Evolutionary conservation across 2,113 vertebrate genomes (phyloP).

Genomic region (Burhinus oedicnemus): DNA sequence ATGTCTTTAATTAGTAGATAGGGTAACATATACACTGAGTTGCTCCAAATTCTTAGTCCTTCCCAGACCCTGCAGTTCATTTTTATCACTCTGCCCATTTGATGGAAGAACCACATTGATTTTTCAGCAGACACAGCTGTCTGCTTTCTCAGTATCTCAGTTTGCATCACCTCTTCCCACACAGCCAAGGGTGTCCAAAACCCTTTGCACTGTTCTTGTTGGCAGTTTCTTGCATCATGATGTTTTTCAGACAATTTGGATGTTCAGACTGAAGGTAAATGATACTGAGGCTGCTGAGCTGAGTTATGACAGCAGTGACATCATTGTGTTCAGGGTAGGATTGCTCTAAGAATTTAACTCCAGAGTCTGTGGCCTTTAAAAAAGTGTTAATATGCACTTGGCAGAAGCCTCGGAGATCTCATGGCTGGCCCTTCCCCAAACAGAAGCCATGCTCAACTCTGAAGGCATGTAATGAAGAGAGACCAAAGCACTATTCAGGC

Average conservation of each 20-base stretch:
- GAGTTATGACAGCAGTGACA: slow-evolving; percentile 9
- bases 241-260: neutral
- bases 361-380: neutral
- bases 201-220: neutral
- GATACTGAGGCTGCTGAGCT: neutral
- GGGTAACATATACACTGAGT: neutral
- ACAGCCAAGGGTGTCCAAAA: neutral
- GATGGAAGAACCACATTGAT: neutral
- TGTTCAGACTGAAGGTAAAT: slow-evolving; percentile 6
- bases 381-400: neutral
- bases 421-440: neutral
- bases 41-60: neutral
- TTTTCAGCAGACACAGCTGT: neutral
- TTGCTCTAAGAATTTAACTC: neutral
- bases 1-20: neutral
- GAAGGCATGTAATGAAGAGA: slow-evolving; percentile 1
- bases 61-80: neutral
- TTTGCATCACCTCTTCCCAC: neutral
- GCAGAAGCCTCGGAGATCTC: neutral
- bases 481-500: neutral
- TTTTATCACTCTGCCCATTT: neutral
- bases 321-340: neutral
- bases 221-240: neutral
- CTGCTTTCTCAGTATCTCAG: neutral
- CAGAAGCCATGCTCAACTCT: slow-evolving; percentile 21